Base-by-base conservation (phyloP, 2,888 invertebrate genomes). In the Orchesella flavescens region DNA sequence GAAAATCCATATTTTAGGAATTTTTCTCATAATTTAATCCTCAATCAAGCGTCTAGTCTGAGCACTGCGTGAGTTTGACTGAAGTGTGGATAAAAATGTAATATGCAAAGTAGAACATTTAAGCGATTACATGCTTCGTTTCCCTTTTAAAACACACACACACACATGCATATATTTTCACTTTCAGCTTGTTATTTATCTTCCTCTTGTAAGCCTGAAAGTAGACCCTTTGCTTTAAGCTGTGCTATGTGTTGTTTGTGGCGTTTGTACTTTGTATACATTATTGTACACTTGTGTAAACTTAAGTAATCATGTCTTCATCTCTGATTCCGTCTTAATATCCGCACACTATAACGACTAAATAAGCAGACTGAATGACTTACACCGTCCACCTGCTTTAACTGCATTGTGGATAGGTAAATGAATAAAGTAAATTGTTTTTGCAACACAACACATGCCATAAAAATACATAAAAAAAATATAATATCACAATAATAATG, bases 31-130 rank as follows among this genome's bases (percentile, higher is more conserved):
- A 34, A 34, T 34, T 34, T 34, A 2, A 34, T 34, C 34, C 34
- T 34, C 34, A 34, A 34, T 34, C 34, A 34, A 34, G 34, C 34
- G 34, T 34, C 34, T 34, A 34, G 34, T 34, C 34, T 34, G 34
- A 34, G 7, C 34, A 4, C 2, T 34, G 34, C 34, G 34, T 34
- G 34, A 7, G 2, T 34, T 2, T 4, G 34, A 4, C 34, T 34
- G 3, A 34, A 34, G 34, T 34, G 34, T 34, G 7, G 34, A 34
- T 34, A 34, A 34, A 7, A 34, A 34, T 34, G 34, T 34, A 43
- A 43, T 65, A 65, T 44, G 65, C 23, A 65, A 65, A 65, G 44
- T 65, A n/a, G 65, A 65, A 24, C 65, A 65, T 44, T 65, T 65
- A 43, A 17, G 17, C 65, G 65, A 65, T 65, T 65, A 65, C 65